Evolutionary conservation across 2,888 invertebrate genomes (phyloP).

Genomic region (Lasioglossum zephyrum): DNA sequence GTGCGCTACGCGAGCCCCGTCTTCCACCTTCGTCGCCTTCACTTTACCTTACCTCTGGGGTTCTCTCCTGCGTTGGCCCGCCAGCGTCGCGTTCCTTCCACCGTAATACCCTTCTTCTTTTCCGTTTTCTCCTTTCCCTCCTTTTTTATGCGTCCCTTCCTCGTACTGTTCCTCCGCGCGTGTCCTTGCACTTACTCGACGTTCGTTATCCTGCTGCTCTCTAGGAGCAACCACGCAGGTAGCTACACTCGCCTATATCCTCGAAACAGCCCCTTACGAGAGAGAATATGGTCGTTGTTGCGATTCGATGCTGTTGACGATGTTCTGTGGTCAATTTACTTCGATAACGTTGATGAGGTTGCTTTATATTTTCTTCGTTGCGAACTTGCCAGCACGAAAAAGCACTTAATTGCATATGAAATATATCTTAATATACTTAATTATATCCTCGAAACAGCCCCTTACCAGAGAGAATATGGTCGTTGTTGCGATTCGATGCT

Average conservation of each 20-base stretch:
- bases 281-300: constrained; percentile 51
- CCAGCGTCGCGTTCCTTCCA: constrained; percentile 31
- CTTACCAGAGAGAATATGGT: too few relatives aligned
- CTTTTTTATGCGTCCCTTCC: not conserved
- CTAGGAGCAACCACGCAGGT: constrained; percentile 34
- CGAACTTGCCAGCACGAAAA: too few relatives aligned
- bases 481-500: too few relatives aligned
- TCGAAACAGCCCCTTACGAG: constrained; percentile 32
- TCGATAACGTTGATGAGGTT: not conserved
- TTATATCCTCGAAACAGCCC: too few relatives aligned
- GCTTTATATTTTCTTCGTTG: not conserved
- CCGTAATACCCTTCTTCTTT: not conserved
- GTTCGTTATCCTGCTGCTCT: constrained; percentile 53
- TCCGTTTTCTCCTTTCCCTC: not conserved
- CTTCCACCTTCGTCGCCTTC: constrained; percentile 54
- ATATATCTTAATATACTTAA: too few relatives aligned
- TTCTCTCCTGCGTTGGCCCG: constrained; percentile 18
- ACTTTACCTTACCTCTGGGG: constrained; percentile 52
- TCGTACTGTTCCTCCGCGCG: constrained; percentile 15
- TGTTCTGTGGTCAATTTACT: too few relatives aligned
- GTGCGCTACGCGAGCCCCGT: constrained; percentile 47
- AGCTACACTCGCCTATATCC: not conserved
- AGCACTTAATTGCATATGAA: too few relatives aligned
- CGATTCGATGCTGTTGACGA: constrained; percentile 61
- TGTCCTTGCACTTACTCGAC: constrained; percentile 8